A percentile compares a stretch with the other conserved stretches of the same genome.
Conservation (phyloP, 2,113 vertebrate species). For the Bothrops jararaca region DNA sequence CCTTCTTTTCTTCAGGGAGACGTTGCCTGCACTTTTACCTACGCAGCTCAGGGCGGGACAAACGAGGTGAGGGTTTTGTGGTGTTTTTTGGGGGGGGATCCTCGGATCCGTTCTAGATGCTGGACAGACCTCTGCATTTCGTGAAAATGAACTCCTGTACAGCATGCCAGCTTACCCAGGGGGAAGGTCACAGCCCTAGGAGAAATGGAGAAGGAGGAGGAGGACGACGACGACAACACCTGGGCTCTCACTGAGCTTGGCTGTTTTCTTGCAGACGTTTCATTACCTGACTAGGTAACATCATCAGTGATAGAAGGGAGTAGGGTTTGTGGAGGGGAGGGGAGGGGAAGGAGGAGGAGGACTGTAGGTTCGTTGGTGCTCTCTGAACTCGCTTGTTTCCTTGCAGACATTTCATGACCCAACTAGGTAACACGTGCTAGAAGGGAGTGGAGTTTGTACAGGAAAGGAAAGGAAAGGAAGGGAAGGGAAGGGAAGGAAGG, state of each 20-base stretch:
- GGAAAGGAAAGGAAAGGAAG: not conserved
- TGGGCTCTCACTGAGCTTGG: too few relatives aligned
- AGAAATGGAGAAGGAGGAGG: not conserved
- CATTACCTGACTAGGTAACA: too few relatives aligned
- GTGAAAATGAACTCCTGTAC: rapidly evolving
- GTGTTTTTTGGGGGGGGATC: not conserved
- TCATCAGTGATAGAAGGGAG: too few relatives aligned
- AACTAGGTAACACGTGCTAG: too few relatives aligned
- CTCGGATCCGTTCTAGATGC: rapidly evolving
- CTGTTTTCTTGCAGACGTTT: too few relatives aligned
- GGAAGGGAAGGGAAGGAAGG: too few relatives aligned
- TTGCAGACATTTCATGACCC: too few relatives aligned
- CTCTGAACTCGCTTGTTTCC: too few relatives aligned
- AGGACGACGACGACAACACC: too few relatives aligned
- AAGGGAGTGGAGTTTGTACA: too few relatives aligned
- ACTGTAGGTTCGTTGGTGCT: too few relatives aligned
- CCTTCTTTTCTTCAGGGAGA: constrained; percentile 66
- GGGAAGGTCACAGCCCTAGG: not conserved
- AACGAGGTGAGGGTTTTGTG: constrained; percentile 84
- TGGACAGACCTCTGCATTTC: not conserved
- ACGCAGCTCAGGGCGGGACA: constrained; percentile 92
- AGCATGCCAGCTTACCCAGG: not conserved
- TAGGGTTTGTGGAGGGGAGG: too few relatives aligned
- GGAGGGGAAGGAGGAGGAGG: not conserved
- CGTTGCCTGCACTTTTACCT: constrained; percentile 85